Percentiles rank a stretch among this genome's conserved stretches.
Evolutionary conservation across 2,797 vertebrate species (phyloP).

Genomic region (Dryobates pubescens): DNA sequence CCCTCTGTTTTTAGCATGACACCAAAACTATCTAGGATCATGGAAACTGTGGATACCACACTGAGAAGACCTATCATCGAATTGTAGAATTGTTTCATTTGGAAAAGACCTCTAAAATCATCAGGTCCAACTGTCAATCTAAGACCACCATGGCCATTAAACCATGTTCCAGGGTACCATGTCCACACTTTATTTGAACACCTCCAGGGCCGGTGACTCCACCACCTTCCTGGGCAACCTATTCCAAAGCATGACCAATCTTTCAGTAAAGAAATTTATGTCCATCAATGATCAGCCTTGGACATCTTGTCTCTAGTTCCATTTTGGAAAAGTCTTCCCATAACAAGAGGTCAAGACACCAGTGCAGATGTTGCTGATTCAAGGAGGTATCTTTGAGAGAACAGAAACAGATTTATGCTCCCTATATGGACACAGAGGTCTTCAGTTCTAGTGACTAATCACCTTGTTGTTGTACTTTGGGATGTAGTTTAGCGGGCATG

Average conservation of each 20-base stretch:
- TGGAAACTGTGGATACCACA: not conserved
- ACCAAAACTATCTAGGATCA: not conserved
- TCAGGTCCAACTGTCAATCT: too few relatives aligned
- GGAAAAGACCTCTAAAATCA: too few relatives aligned
- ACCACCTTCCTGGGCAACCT: too few relatives aligned
- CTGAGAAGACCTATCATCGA: not conserved
- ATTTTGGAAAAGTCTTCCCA: not conserved
- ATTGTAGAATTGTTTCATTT: too few relatives aligned
- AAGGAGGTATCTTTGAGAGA: not conserved
- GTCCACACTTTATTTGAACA: too few relatives aligned
- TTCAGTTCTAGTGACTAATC: not conserved
- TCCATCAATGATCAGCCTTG: not conserved
- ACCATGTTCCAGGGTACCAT: too few relatives aligned
- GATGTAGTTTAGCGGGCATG: too few relatives aligned
- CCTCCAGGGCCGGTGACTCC: too few relatives aligned
- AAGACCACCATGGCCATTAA: too few relatives aligned
- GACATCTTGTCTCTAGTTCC: not conserved
- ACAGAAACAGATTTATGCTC: not conserved
- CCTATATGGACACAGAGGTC: accelerated
- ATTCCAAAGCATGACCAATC: too few relatives aligned
- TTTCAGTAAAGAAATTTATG: too few relatives aligned
- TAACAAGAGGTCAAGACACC: not conserved
- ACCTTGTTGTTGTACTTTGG: too few relatives aligned
- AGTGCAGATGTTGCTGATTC: not conserved
- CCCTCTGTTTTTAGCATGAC: not conserved